Evolutionary conservation across 2,113 vertebrate genomes (phyloP).

Genomic region (Kobus ellipsiprymnus): DNA sequence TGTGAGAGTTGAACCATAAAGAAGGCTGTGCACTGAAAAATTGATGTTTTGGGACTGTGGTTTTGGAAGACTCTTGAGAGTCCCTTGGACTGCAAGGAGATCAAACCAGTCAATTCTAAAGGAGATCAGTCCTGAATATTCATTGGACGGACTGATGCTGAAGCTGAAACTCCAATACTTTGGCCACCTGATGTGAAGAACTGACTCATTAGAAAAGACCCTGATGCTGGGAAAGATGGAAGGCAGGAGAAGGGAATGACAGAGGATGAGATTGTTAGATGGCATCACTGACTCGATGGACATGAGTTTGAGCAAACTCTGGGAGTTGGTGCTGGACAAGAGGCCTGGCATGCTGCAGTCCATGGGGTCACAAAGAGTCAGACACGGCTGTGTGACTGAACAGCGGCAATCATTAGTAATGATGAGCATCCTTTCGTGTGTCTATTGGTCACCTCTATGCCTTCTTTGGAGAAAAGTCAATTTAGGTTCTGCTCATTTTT

Average conservation of each 20-base stretch:
- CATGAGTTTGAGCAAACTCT: not conserved
- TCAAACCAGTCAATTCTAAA: not conserved
- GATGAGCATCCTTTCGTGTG: not conserved
- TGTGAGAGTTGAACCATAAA: not conserved
- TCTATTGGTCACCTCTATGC: not conserved
- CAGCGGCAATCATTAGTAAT: not conserved
- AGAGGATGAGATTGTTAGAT: not conserved
- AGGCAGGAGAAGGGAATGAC: not conserved
- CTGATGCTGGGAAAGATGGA: not conserved
- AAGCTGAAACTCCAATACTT: not conserved
- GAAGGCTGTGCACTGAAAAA: not conserved
- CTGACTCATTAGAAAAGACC: not conserved
- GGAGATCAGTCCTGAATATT: not conserved
- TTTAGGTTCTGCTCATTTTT: not conserved
- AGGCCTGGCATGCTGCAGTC: not conserved
- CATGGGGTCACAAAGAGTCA: not conserved
- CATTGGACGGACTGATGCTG: not conserved
- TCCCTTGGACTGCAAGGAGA: not conserved
- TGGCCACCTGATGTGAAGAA: not conserved
- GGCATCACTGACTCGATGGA: not conserved
- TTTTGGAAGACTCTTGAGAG: not conserved
- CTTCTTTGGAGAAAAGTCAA: not conserved
- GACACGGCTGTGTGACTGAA: not conserved
- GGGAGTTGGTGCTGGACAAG: not conserved
- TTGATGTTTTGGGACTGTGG: not conserved